These are phyloP conservation scores for Spea hammondii DNA, from an alignment of 2,797 vertebrate species.

Conservation along the genomic window DNA sequence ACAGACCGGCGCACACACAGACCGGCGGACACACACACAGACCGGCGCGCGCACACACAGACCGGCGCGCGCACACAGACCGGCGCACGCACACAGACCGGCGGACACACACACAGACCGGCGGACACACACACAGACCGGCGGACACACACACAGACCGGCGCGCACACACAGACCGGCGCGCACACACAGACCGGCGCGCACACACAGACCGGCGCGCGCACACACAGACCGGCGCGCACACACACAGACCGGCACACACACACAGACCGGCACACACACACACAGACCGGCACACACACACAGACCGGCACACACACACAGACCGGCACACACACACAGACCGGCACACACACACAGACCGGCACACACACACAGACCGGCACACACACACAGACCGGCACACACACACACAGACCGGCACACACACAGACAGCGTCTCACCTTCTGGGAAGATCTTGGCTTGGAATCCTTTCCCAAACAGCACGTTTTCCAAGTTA, in stretches of 20 bases:
- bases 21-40: background rate
- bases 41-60: too few relatives aligned
- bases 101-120: background rate
- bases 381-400: background rate
- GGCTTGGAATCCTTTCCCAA: constrained; percentile 95
- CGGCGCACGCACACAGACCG: background rate
- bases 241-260: too few relatives aligned
- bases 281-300: background rate
- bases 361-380: background rate
- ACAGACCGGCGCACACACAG: background rate
- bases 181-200: background rate
- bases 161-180: background rate
- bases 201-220: too few relatives aligned
- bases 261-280: too few relatives aligned
- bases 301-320: background rate
- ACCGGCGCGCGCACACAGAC: background rate
- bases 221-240: background rate
- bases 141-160: background rate
- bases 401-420: too few relatives aligned
- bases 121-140: too few relatives aligned
- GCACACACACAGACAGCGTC: constrained; percentile 49
- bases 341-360: background rate
- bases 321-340: background rate
- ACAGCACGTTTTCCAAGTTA: constrained; percentile 91
- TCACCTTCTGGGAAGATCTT: constrained; percentile 97